Evolutionary conservation across 2,113 vertebrate genomes (phyloP), one percentile per base, ranked within the genome.

Genomic region (Chloropsis hardwickii): DNA sequence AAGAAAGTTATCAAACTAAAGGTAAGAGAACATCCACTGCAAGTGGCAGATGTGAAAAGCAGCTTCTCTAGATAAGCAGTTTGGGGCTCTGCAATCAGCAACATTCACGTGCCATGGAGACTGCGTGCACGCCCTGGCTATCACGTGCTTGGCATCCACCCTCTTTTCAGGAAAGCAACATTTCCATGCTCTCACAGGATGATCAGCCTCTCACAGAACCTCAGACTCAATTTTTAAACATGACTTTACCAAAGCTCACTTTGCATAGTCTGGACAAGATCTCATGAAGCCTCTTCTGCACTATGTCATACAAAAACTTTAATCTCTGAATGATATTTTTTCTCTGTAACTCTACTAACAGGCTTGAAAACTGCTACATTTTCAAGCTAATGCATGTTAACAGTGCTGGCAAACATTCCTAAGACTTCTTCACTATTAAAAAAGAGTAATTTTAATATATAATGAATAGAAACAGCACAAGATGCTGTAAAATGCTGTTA

Each of bases 121-220:
- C 28, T 3, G 22, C 0, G 0, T 4, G 15, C 61, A 48, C 5
- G 0, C 61, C 66, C 77, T 33, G 23, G 20, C 23, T 44, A 8
- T 37, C 82, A 40, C 1, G 0, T 48, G 31, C 31, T 86, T n/a
- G 56, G 23, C 61, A 66, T 9, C 42, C 23, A 54, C 6, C 33
- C 33, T 70, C 69, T 67, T 39, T 56, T 60, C 33, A 8, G 4
- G 33, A 77, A 66, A 82, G 24, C 37, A 76, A 23, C 10, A 37
- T 5, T 67, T 40, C 62, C 74, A 65, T 17, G 71, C 62, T 77
- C 35, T 53, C 74, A 80, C 25, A 69, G 47, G 23, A 42, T 76
- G 23, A 42, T 76, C 73, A 60, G 73, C 6, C 40, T 60, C 58
- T 35, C 78, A 62, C 40, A 60, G 48, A 76, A 79, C 25, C n/a